These are phyloP conservation scores for Vespertilio murinus DNA, from an alignment of 2,797 vertebrate genomes.

Conservation along the genomic window DNA sequence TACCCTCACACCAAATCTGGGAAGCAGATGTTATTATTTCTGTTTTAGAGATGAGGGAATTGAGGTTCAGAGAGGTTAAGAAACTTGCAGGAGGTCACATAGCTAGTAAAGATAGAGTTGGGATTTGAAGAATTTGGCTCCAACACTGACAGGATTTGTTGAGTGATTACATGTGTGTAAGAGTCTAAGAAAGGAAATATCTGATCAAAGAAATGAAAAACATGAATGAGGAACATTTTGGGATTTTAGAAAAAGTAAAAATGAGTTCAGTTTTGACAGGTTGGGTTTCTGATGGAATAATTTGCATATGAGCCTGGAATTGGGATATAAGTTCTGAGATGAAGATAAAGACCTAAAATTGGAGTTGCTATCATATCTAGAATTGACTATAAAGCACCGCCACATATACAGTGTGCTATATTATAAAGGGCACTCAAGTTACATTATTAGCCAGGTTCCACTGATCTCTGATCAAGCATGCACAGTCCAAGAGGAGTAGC, in stretches of 20 bases:
- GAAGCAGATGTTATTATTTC: background rate
- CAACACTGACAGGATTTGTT: background rate
- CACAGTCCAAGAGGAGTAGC: background rate
- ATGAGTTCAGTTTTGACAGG: background rate
- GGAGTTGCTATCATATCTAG: background rate
- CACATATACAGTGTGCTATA: background rate
- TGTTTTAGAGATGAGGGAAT: background rate
- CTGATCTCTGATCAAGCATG: background rate
- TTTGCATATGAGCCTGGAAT: background rate
- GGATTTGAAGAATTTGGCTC: conserved; percentile 20
- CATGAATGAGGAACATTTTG: background rate
- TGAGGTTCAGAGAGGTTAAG: conserved; percentile 39
- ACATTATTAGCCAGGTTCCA: background rate
- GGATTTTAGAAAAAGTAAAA: background rate
- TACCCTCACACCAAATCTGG: background rate
- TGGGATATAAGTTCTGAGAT: background rate
- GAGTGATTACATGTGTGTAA: background rate
- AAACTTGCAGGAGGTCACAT: background rate
- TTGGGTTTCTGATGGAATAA: background rate
- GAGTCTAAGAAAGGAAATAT: background rate
- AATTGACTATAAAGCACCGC: background rate
- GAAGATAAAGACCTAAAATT: background rate
- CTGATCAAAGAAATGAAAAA: background rate
- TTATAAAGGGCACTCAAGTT: background rate
- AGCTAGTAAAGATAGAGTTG: background rate